Evolutionary conservation across 2,888 invertebrate species (phyloP), one percentile per base, ranked within the genome.

Genomic region (Drosophila formosana): DNA sequence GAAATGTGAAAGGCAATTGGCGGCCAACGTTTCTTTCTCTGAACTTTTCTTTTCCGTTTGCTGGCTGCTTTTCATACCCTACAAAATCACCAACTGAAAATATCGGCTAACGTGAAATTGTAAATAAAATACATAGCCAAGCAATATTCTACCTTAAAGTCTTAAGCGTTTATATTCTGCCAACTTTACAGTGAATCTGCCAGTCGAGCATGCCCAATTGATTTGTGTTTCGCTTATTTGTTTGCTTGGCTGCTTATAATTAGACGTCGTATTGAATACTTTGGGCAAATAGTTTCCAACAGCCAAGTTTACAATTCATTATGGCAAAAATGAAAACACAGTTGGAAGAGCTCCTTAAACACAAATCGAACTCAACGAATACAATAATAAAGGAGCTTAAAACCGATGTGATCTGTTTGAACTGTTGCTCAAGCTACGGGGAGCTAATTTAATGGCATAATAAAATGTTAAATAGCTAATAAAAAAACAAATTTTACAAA

Each of bases 1-100:
- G 8, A 61, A 75, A 79, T 79, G 78, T 82, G 78, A 79, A 82
- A 79, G 82, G 79, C 68, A 58, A 47, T 28, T 46, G 45, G 30
- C n/a, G 32, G 23, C 55, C 18, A 43, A 57, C 13, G 46, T 82
- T 66, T 72, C 58, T 66, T 64, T 72, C 62, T 47, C 30, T 18
- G 37, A 60, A 58, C 43, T 79, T 72, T 79, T 64, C 50, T 60
- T 63, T 43, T 49, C 37, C 23, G 43, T 39, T 56, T 51, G 11
- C 18, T 47, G 4, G 28, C 30, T 30, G 2, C 39, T 26, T 13
- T 43, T 34, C 8, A 34, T 46, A 56, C 46, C 34, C 56, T 46
- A 46, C 7, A n/a, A 46, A 26, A 26, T 3, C 7, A 30, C 13
- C 28, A 43, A 25, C 32, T 55, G 5, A 18, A 7, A 25, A 30